phyloP scores from a whole-genome alignment of 2,797 vertebrate species.

The Holocentrus rufus region DNA sequence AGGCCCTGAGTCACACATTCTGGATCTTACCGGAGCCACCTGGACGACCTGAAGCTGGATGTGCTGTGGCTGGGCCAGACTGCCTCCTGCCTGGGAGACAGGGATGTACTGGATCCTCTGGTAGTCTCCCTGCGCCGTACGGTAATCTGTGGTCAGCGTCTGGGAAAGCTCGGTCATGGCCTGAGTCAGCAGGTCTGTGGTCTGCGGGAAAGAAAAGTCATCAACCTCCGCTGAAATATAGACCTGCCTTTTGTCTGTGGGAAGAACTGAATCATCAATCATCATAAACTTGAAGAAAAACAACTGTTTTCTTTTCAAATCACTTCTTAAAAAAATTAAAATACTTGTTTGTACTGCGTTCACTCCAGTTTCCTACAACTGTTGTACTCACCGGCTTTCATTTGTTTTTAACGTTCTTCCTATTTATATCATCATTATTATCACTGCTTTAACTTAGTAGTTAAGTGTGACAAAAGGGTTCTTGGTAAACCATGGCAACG shows the following conservation, averaged over 20 bases:
- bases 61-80: constrained; percentile 90
- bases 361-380: too few relatives aligned
- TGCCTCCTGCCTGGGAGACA: constrained; percentile 88
- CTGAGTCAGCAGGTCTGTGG: constrained; percentile 96
- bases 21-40: constrained; percentile 88
- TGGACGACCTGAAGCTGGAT: constrained; percentile 99
- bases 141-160: constrained; percentile 94
- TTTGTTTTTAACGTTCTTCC: too few relatives aligned
- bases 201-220: constrained; percentile 76
- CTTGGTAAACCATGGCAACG: neutral
- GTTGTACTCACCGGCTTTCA: too few relatives aligned
- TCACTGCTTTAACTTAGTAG: too few relatives aligned
- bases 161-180: constrained; percentile 99
- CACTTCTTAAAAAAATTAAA: too few relatives aligned
- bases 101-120: constrained; percentile 99
- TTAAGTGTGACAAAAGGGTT: neutral
- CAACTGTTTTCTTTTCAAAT: too few relatives aligned
- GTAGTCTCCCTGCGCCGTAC: constrained; percentile 92
- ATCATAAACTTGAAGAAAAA: too few relatives aligned
- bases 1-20: neutral
- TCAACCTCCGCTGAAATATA: neutral
- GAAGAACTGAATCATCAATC: neutral
- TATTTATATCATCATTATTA: too few relatives aligned
- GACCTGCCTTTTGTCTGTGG: neutral
- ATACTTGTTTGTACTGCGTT: too few relatives aligned